Percentiles rank a stretch among this genome's conserved stretches.
Evolutionary conservation across 2,113 vertebrate species (phyloP).

Genomic region (Nannospalax galili): DNA sequence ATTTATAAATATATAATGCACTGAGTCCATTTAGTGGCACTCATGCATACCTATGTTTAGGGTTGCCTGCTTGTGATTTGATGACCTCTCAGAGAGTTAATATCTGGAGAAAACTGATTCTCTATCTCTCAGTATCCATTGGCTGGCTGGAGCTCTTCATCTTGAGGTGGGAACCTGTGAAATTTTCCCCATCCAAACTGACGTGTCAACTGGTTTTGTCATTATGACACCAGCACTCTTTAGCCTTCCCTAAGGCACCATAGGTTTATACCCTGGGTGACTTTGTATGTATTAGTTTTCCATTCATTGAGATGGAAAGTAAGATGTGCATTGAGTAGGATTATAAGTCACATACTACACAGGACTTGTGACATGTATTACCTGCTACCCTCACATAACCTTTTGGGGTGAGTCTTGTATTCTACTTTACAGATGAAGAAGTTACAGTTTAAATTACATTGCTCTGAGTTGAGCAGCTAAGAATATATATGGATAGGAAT

Average conservation of each 20-base stretch:
- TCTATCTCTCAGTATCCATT: too few species aligned
- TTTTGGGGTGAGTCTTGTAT: accelerated
- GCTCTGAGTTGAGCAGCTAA: background rate
- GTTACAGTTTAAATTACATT: background rate
- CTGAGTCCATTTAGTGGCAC: too few species aligned
- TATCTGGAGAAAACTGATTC: too few species aligned
- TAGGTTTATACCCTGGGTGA: background rate
- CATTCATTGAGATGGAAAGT: background rate
- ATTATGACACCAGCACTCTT: background rate
- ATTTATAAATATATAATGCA: too few species aligned
- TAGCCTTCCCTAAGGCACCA: background rate
- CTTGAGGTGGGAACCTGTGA: too few species aligned
- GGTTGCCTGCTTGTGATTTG: too few species aligned
- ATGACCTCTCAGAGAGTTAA: too few species aligned
- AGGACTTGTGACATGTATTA: background rate
- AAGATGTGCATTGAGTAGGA: background rate
- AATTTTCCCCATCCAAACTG: too few species aligned
- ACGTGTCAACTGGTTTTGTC: too few species aligned
- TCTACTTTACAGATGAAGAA: background rate
- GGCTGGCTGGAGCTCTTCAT: too few species aligned
- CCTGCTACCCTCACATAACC: background rate
- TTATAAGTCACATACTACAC: background rate
- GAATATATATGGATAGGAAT: background rate
- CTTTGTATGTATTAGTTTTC: background rate
- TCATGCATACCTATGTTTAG: too few species aligned